phyloP scores from a whole-genome alignment of 2,113 vertebrate genomes.

The rat (Rattus norvegicus) region GRCr8 NC_086029.1:63814001-63814500 shows the following conservation, averaged over 20 bases:
- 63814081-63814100: too few relatives aligned
- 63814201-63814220: background rate
- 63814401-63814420: background rate
- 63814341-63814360: background rate
- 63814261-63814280: too few relatives aligned
- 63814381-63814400: background rate
- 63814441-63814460: background rate
- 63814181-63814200: background rate
- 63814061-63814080: too few relatives aligned
- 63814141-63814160: constrained; percentile 32
- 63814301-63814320: too few relatives aligned
- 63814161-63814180: background rate
- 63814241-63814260: too few relatives aligned
- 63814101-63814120: background rate
- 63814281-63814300: too few relatives aligned
- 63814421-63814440: background rate
- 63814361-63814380: background rate
- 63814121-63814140: constrained; percentile 13
- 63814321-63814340: constrained; percentile 12
- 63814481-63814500: constrained; percentile 27
- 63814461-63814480: background rate
- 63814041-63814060: too few relatives aligned
- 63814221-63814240: background rate
- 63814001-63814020: too few relatives aligned
- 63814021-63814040: too few relatives aligned